Percentiles rank a stretch among this genome's conserved stretches.
These are phyloP conservation scores for Dufourea novaeangliae DNA, from an alignment of 1,140 invertebrate genomes.

Conservation along the genomic window DNA sequence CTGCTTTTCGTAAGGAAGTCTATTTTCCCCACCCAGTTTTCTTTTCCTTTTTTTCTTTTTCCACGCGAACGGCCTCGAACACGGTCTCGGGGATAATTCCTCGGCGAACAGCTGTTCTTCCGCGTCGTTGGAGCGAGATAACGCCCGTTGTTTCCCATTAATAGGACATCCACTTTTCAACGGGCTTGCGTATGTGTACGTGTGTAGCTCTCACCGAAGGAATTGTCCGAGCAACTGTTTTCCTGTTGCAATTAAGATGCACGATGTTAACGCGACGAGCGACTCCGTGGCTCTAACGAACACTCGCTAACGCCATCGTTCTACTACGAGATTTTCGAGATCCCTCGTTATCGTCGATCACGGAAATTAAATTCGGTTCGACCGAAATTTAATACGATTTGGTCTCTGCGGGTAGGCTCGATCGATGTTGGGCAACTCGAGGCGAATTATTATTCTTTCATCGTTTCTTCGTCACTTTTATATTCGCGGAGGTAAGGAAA, in stretches of 20 bases:
- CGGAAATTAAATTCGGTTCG: background rate
- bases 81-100: constrained; percentile 44
- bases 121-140: constrained; percentile 53
- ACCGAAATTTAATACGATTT: too few species aligned
- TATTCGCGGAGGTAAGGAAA: too few species aligned
- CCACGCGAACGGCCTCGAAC: background rate
- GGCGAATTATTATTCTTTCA: too few species aligned
- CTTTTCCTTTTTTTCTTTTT: background rate
- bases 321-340: background rate
- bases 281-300: background rate
- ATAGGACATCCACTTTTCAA: constrained; percentile 61
- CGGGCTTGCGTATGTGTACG: too few species aligned
- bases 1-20: background rate
- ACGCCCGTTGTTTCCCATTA: constrained; percentile 59
- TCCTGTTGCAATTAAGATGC: constrained; percentile 23
- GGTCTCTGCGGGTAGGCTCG: too few species aligned
- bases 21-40: background rate
- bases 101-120: constrained; percentile 61
- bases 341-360: background rate
- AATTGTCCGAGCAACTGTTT: constrained; percentile 32
- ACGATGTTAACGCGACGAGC: background rate
- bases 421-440: too few species aligned
- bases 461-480: too few species aligned
- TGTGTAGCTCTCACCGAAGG: constrained; percentile 36
- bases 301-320: too few species aligned